Evolutionary conservation across 2,888 invertebrate genomes (phyloP), one percentile per base, ranked within the genome.

Genomic region (Drosophila histrio): DNA sequence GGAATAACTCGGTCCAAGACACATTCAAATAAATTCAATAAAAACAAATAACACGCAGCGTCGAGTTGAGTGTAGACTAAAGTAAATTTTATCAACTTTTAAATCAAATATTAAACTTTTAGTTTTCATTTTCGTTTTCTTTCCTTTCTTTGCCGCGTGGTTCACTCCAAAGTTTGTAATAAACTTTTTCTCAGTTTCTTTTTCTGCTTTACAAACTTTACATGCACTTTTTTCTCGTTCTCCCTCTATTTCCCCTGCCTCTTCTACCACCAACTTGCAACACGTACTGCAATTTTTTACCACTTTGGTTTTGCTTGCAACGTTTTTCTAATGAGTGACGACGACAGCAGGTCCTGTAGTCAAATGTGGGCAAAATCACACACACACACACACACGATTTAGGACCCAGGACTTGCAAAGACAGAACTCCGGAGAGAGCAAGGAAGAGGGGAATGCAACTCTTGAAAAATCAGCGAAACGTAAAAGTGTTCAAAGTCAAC

Each of bases 401-500:
- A 17, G 38, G 19, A 56, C 59, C 54, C 15, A 9, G 19, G 34
- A 60, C 44, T 57, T n/a, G 46, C 26, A 17, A 3, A 5, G 26
- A 34, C 17, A 47, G 19, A 22, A 11, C 11, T 43, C 11, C 6
- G 17, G 2, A 21, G 1, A 32, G 3, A 7, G 28, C 2, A 13
- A 38, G 21, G 17, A 26, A 49, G 44, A 73, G 58, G 15, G 11
- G 62, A 64, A 52, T 60, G 59, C 59, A 84, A 63, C 78, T 80
- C 87, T 87, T 75, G 79, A 87, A 82, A 87, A 90, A 71, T 85
- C 90, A 88, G 86, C 89, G 89, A 90, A 89, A 79, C 88, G 90
- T 83, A 86, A 90, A 90, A 90, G 90, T 89, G 89, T 90, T 90
- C 86, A 90, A 89, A 90, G 90, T 87, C 88, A 89, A 88, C 81